Percentiles rank a stretch among this genome's conserved stretches.
Conservation (phyloP, 1,140 invertebrate species). For the Zelostemma sp. region DNA sequence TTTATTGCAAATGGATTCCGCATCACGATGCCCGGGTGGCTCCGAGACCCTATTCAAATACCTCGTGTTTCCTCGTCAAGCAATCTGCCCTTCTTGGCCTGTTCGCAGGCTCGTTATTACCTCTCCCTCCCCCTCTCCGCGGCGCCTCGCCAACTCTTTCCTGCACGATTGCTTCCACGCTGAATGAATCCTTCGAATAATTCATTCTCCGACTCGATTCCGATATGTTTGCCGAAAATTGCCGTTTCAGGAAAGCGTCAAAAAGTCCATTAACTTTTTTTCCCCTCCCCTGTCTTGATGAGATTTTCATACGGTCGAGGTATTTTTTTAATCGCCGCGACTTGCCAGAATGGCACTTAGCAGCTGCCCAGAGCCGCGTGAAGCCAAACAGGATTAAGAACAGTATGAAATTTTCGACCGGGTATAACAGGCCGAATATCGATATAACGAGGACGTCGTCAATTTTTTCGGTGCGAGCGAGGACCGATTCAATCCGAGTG, state of each 20-base stretch:
- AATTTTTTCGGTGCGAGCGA: conserved; percentile 54
- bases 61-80: conserved; percentile 59
- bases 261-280: conserved; percentile 8
- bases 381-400: conserved; percentile 51
- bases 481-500: conserved; percentile 54
- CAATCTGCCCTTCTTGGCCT: conserved; percentile 14
- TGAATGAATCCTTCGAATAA: conserved; percentile 59
- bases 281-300: conserved; percentile 7
- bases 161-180: conserved; percentile 54
- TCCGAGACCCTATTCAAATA: conserved; percentile 61
- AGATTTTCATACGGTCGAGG: conserved; percentile 15
- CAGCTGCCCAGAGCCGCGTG: conserved; percentile 41
- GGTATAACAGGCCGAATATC: conserved; percentile 34
- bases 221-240: conserved; percentile 1
- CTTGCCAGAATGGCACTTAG: conserved; percentile 43
- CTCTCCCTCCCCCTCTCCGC: conserved; percentile 15
- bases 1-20: conserved; percentile 72
- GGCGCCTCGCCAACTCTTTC: conserved; percentile 3
- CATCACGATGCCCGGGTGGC: conserved; percentile 61
- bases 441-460: conserved; percentile 32
- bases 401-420: conserved; percentile 36
- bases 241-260: conserved; percentile 22
- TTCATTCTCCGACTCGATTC: conserved; percentile 46
- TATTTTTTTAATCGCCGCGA: conserved; percentile 5
- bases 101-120: conserved; percentile 57